Evolutionary conservation across 2,797 vertebrate genomes (phyloP).

Genomic region (Protosalanx chinensis): DNA sequence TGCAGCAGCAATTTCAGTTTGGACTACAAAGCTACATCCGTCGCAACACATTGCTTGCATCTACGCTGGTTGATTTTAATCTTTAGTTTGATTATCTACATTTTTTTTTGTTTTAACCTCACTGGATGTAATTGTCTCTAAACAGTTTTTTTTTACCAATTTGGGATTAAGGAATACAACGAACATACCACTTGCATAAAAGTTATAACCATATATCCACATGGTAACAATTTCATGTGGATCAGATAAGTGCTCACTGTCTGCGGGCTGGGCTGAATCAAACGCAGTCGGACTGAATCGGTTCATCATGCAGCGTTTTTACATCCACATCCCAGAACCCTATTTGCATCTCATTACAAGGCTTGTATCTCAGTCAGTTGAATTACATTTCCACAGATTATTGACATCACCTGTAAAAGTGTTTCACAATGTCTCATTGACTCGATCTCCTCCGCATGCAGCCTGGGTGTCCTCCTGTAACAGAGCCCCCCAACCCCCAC

Average conservation of each 20-base stretch:
- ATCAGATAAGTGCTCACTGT: constrained; percentile 46
- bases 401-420: not conserved
- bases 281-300: not conserved
- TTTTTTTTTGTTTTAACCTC: constrained; percentile 32
- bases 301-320: not conserved
- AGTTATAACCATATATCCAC: constrained; percentile 41
- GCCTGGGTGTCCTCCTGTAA: not conserved
- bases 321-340: not conserved
- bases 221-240: constrained; percentile 51
- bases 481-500: not conserved
- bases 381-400: not conserved
- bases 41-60: constrained; percentile 66
- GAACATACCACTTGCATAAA: constrained; percentile 38
- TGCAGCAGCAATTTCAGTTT: constrained; percentile 57
- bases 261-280: constrained; percentile 18
- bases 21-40: constrained; percentile 57
- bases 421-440: not conserved
- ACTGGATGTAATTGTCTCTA: constrained; percentile 47
- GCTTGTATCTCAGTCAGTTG: not conserved
- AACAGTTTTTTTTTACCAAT: constrained; percentile 21
- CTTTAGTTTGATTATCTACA: constrained; percentile 49
- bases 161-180: constrained; percentile 48
- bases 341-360: not conserved
- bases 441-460: not conserved
- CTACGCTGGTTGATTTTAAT: constrained; percentile 51